These are phyloP conservation scores for Xylophagus ater DNA, from an alignment of 2,888 invertebrate genomes.

Conservation along the genomic window DNA sequence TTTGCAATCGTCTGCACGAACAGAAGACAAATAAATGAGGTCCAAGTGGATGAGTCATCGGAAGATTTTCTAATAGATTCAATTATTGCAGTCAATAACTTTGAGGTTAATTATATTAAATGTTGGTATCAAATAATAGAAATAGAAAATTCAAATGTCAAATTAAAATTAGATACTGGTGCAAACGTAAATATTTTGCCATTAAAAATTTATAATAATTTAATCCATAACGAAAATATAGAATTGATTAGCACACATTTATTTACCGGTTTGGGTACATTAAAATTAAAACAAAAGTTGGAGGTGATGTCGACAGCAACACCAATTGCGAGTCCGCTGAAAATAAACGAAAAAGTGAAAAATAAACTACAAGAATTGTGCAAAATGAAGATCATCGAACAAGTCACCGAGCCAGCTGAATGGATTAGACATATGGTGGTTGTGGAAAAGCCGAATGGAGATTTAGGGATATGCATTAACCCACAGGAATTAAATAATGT, in stretches of 20 bases:
- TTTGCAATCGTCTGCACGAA: constrained; percentile 1
- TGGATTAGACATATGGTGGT: constrained; percentile 16
- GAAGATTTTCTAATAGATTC: constrained; percentile 1
- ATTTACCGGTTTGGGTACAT: constrained; percentile 6
- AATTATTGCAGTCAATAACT: too few relatives aligned
- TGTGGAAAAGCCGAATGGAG: constrained; percentile 19
- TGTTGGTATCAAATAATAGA: neutral
- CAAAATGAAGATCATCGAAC: neutral
- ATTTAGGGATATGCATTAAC: constrained; percentile 19
- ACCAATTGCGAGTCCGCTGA: constrained; percentile 1
- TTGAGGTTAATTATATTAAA: too few relatives aligned
- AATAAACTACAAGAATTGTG: constrained; percentile 2
- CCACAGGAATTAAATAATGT: constrained; percentile 20
- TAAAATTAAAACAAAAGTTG: constrained; percentile 2
- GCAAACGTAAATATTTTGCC: constrained; percentile 6
- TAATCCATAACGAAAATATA: neutral
- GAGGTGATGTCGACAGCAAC: constrained; percentile 3
- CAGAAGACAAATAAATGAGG: neutral
- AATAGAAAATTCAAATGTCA: neutral
- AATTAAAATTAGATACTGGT: constrained; percentile 4
- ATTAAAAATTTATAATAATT: neutral
- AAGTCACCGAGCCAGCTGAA: neutral
- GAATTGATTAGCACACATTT: neutral
- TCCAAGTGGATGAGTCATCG: neutral
- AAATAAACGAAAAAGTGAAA: neutral